phyloP scores from a whole-genome alignment of 2,113 vertebrate genomes.

The Hippolais icterina region DNA sequence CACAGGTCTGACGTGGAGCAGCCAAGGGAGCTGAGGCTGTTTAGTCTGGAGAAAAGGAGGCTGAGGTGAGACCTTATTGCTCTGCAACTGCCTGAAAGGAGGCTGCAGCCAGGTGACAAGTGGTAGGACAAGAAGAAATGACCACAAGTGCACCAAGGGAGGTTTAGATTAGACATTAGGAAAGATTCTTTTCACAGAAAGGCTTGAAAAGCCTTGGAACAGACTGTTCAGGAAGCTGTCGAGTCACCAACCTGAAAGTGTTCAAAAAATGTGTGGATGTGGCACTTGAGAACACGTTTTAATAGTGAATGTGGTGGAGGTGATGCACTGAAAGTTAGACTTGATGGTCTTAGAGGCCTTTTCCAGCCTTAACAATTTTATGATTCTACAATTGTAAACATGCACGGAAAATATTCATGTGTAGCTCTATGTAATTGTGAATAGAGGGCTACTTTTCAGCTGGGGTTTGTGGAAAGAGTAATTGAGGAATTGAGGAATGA shows the following conservation, averaged over 20 bases:
- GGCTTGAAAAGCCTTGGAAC: not conserved
- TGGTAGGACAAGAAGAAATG: not conserved
- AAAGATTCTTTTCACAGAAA: not conserved
- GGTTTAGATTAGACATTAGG: not conserved
- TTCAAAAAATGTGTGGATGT: fast-evolving
- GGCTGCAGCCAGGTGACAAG: not conserved
- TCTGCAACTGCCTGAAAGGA: not conserved
- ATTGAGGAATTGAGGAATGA: not conserved
- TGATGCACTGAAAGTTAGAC: not conserved
- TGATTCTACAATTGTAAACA: not conserved
- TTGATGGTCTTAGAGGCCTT: not conserved
- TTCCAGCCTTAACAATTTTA: not conserved
- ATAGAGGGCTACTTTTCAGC: not conserved
- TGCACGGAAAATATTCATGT: not conserved
- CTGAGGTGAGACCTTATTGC: not conserved
- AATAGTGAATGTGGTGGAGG: not conserved
- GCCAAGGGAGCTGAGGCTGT: not conserved
- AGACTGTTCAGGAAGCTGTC: not conserved
- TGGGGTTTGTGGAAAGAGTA: not conserved
- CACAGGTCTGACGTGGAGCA: not conserved
- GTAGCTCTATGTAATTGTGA: not conserved
- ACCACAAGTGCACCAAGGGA: too few species aligned
- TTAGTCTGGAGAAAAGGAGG: not conserved
- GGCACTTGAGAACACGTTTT: not conserved
- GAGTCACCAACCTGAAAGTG: not conserved